Base-by-base conservation (phyloP, 2,888 invertebrate species). In the Limnephilus rhombicus region DNA sequence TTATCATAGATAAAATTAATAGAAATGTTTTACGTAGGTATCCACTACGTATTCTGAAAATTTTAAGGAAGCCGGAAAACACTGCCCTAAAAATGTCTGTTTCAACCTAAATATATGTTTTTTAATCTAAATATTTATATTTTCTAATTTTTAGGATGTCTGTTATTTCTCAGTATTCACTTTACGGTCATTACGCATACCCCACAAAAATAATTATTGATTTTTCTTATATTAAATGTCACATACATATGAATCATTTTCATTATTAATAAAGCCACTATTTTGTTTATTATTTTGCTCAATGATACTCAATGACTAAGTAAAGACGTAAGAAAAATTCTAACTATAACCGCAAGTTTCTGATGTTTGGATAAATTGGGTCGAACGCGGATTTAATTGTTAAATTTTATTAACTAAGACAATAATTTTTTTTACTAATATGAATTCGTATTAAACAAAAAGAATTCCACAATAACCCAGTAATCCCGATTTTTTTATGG, bases 291-390 rank as follows among this genome's bases (percentile, higher is more conserved):
- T 68, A 68, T 68, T 68, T 68, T 24, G 5, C 53, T 49, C 2
- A 45, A 45, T 45, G 45, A 53, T 53, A 15, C 4, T 15, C 15
- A 68, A 68, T 68, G 53, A 68, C 53, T 68, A 13, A 53, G 53
- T 68, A 24, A 18, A 68, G 53, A 68, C 53, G 53, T 24, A 68
- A 7, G 53, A 24, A 37, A 15, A 34, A 34, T 83, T 83, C 83
- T 34, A 24, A 83, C 7, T 83, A 15, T 3, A 29, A 83, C 83
- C 83, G 37, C 83, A 83, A 83, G 3, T 83, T 83, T 34, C 29
- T 37, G 29, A 34, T 83, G 24, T 83, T 34, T 34, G 9, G 37
- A n/a, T 83, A 83, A 83, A 83, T 83, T 83, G 83, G 83, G 83
- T 83, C 83, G 83, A 83, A 83, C 24, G 15, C 24, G 34, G 34